Evolutionary conservation across 1,140 invertebrate species (phyloP).

Genomic region (Drosophila erecta): DNA sequence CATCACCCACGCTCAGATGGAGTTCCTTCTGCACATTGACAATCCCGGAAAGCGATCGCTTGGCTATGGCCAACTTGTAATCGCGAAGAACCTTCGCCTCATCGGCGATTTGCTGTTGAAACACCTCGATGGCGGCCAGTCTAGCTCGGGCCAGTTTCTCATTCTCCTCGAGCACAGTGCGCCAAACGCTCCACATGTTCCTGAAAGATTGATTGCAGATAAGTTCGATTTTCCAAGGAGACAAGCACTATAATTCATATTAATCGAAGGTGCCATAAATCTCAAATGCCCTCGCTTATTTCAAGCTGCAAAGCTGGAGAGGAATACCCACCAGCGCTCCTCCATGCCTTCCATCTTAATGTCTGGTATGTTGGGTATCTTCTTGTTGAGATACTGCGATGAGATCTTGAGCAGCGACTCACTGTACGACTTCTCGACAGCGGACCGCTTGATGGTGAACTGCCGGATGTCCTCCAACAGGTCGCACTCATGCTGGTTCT

Average conservation of each 20-base stretch:
- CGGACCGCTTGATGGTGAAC: slow-evolving; percentile 95
- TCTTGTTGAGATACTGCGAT: slow-evolving; percentile 95
- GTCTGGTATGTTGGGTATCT: slow-evolving; percentile 95
- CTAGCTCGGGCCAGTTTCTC: slow-evolving; percentile 96
- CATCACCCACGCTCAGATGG: slow-evolving; percentile 93
- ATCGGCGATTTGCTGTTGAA: slow-evolving; percentile 96
- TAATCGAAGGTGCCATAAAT: too few relatives aligned
- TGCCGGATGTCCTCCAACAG: slow-evolving; percentile 96
- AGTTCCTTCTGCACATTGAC: slow-evolving; percentile 95
- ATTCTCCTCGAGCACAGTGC: slow-evolving; percentile 96
- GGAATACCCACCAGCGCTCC: slow-evolving; percentile 91
- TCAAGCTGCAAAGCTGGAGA: too few relatives aligned
- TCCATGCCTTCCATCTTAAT: slow-evolving; percentile 94
- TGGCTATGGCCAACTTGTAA: slow-evolving; percentile 93
- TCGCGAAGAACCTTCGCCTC: slow-evolving; percentile 93
- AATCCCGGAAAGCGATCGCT: slow-evolving; percentile 95
- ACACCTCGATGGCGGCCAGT: slow-evolving; percentile 96
- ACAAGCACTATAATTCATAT: too few relatives aligned
- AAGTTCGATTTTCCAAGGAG: too few relatives aligned
- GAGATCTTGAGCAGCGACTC: slow-evolving; percentile 96
- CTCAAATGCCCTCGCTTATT: too few relatives aligned
- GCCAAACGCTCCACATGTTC: slow-evolving; percentile 98
- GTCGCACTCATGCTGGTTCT: slow-evolving; percentile 98
- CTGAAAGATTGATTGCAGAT: slow-evolving; percentile 85
- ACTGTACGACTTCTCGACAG: slow-evolving; percentile 97